Conservation (phyloP, 2,113 vertebrate genomes). For the Enhydra lutris region DNA sequence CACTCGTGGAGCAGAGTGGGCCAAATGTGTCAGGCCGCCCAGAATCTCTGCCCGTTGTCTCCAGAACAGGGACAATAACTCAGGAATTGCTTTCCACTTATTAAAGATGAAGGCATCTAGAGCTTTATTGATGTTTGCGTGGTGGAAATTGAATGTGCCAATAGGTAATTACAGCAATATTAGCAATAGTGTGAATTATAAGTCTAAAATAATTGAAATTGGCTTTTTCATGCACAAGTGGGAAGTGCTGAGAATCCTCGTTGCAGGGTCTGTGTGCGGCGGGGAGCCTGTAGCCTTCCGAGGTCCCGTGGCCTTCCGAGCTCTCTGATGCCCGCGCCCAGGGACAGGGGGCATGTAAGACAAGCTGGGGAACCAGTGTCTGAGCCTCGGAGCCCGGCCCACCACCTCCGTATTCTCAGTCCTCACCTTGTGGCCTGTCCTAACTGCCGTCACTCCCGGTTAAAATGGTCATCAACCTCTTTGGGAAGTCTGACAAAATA, state of each 20-base stretch:
- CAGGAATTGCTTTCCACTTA: neutral
- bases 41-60: neutral
- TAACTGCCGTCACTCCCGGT: rapidly evolving
- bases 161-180: neutral
- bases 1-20: rapidly evolving
- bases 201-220: neutral
- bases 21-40: neutral
- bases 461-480: neutral
- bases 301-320: neutral
- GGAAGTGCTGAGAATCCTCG: neutral
- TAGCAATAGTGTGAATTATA: neutral
- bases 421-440: neutral
- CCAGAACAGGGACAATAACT: neutral
- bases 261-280: neutral
- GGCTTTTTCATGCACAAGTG: neutral
- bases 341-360: rapidly evolving
- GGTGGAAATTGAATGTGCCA: neutral
- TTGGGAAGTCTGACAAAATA: neutral
- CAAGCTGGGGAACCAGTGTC: neutral
- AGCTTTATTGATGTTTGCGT: rapidly evolving
- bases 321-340: rapidly evolving
- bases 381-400: neutral
- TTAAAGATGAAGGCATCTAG: neutral
- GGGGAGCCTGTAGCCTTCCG: neutral
- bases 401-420: neutral